Evolutionary conservation across 2,113 vertebrate genomes (phyloP).

Genomic region (Dicentrarchus labrax): DNA sequence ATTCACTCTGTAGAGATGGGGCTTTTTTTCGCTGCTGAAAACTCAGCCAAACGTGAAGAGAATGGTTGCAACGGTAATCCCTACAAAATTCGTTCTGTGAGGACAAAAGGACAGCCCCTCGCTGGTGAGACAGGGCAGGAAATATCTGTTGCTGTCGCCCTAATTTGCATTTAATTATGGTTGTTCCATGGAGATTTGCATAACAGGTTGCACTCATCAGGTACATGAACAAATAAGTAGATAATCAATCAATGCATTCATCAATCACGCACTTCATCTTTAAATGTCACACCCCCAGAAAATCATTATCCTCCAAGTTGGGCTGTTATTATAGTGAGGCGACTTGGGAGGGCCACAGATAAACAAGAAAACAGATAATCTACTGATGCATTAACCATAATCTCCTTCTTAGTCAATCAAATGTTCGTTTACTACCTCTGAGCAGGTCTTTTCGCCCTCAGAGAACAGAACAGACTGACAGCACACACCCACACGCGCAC

Average conservation of each 20-base stretch:
- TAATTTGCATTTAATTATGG: conserved; percentile 82
- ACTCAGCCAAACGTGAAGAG: conserved; percentile 74
- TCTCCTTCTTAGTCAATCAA: conserved; percentile 70
- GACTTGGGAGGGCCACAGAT: conserved; percentile 54
- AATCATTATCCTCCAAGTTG: conserved; percentile 64
- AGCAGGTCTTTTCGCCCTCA: conserved; percentile 57
- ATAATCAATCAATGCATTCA: conserved; percentile 79
- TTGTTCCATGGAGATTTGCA: conserved; percentile 67
- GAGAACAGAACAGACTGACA: conserved; percentile 73
- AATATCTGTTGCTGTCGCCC: conserved; percentile 51
- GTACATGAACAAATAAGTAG: conserved; percentile 75
- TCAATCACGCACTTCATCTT: conserved; percentile 76
- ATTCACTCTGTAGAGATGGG: conserved; percentile 69
- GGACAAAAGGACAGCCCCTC: conserved; percentile 71
- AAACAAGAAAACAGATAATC: conserved; percentile 64
- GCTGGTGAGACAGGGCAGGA: conserved; percentile 40
- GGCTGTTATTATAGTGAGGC: conserved; percentile 47
- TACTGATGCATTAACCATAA: conserved; percentile 65
- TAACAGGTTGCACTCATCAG: conserved; percentile 75
- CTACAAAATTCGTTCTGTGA: conserved; percentile 54
- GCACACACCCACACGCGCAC: conserved; percentile 69
- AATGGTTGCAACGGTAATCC: conserved; percentile 67
- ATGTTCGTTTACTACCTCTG: conserved; percentile 67
- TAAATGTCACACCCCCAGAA: conserved; percentile 70
- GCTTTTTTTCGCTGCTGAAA: conserved; percentile 55